Evolutionary conservation across 2,888 invertebrate species (phyloP), one percentile per base, ranked within the genome.

Genomic region (Orthonevra nobilis): DNA sequence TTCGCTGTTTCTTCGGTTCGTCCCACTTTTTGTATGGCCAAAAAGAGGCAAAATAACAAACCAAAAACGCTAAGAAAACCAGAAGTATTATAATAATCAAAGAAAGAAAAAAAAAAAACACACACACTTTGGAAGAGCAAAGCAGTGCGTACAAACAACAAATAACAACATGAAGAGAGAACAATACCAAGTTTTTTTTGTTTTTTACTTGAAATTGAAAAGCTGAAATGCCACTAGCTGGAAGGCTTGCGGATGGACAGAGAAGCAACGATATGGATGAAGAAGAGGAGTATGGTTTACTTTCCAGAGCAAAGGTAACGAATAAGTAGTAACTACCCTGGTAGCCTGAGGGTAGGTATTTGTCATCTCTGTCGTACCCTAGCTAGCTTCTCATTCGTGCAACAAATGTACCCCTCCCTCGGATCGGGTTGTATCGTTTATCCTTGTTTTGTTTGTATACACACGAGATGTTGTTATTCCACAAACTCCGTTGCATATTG

Each of bases 381-480:
- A 4, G 12, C 1, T 9, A 3, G 54, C 5, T 0, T 19, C 14
- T 38, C 17, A n/a, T 28, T 34, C 23, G n/a, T 19, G n/a, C n/a
- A n/a, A n/a, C n/a, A n/a, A n/a, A n/a, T 38, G 48, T 36, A 66
- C 68, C 68, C 68, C 68, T 68, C 68, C 68, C 48, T 23, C 68
- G 40, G 56, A 68, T 26, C 23, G 61, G 69, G 58, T n/a, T 58
- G 66, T 64, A 60, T 72, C 54, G 63, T 63, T 72, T 30, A 54
- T 61, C 34, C 48, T 56, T 79, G 73, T 72, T 79, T 70, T 79
- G 72, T 79, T 79, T 79, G 73, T 50, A 73, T 77, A 77, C 73
- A 79, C 42, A 68, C 56, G 54, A 64, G n/a, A 73, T 52, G 54
- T 73, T 79, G 66, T 79, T 79, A 68, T 73, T 61, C 54, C 61